Percentiles rank a stretch among this genome's conserved stretches.
Conservation (phyloP, 2,797 vertebrate genomes). For the Rousettus madagascariensis region DNA sequence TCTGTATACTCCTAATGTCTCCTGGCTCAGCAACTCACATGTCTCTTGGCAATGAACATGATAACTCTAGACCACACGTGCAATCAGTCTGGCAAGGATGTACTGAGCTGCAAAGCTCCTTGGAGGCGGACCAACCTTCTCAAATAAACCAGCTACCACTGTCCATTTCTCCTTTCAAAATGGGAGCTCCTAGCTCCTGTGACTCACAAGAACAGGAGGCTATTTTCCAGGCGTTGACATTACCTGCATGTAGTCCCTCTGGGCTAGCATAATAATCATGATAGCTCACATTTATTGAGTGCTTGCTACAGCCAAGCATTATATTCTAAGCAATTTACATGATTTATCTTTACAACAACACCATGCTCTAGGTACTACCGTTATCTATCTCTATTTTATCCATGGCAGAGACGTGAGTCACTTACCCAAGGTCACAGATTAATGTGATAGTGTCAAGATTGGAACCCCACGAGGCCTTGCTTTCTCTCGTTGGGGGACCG, state of each 20-base stretch:
- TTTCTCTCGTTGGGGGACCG: background rate
- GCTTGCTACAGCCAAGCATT: background rate
- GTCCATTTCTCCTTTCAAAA: background rate
- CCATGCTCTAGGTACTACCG: background rate
- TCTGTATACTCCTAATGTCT: background rate
- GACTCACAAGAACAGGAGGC: background rate
- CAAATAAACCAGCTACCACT: background rate
- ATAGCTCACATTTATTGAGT: background rate
- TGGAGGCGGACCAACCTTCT: conserved; percentile 4
- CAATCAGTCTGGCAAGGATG: conserved; percentile 3
- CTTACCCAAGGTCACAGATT: background rate
- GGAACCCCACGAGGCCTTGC: rapidly evolving
- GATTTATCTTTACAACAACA: background rate
- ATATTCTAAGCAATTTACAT: background rate
- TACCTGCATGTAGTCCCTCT: background rate
- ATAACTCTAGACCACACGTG: background rate
- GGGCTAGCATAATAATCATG: background rate
- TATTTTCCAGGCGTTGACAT: background rate
- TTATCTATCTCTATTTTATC: background rate
- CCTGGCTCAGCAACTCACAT: background rate
- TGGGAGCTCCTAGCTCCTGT: background rate
- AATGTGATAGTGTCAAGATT: background rate
- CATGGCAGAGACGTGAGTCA: background rate
- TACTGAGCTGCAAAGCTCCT: background rate
- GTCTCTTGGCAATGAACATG: background rate